Conservation (phyloP, 92 coral and sea anemone species). For the Galaxea fascicularis region DNA sequence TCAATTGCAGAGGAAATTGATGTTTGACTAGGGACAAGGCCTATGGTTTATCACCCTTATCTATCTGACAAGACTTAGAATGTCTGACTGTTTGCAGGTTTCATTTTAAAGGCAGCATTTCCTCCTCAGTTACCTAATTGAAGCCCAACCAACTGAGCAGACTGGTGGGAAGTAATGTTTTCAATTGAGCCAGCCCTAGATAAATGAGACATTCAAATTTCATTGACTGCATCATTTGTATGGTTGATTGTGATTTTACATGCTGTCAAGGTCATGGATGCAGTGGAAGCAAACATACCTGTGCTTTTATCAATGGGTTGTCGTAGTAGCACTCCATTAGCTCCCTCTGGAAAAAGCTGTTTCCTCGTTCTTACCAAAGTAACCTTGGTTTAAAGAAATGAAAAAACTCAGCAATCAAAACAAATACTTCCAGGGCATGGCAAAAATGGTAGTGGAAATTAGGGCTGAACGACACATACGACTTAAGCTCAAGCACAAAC, state of each 20-base stretch:
- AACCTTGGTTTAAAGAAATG: slow-evolving; percentile 8
- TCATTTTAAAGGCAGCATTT: background rate
- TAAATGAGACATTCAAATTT: background rate
- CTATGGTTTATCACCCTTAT: no score
- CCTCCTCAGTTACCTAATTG: background rate
- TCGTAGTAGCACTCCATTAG: background rate
- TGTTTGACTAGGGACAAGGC: no score
- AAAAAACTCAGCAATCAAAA: background rate
- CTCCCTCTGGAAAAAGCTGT: slow-evolving; percentile 17
- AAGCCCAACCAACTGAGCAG: background rate
- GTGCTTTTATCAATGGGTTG: background rate
- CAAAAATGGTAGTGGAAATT: background rate
- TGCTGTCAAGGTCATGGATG: background rate
- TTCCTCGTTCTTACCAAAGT: slow-evolving; percentile 20
- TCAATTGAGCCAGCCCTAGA: background rate
- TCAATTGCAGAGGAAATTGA: no score
- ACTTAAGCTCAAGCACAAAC: background rate
- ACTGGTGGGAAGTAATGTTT: background rate
- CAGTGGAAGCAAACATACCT: background rate
- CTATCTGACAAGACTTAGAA: no score
- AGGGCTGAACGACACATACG: background rate
- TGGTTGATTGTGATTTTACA: slow-evolving; percentile 3
- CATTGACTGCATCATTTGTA: background rate
- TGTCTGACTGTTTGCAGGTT: background rate
- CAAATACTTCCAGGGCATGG: background rate